Evolutionary conservation across 2,797 vertebrate species (phyloP).

Genomic region (Mus caroli): DNA sequence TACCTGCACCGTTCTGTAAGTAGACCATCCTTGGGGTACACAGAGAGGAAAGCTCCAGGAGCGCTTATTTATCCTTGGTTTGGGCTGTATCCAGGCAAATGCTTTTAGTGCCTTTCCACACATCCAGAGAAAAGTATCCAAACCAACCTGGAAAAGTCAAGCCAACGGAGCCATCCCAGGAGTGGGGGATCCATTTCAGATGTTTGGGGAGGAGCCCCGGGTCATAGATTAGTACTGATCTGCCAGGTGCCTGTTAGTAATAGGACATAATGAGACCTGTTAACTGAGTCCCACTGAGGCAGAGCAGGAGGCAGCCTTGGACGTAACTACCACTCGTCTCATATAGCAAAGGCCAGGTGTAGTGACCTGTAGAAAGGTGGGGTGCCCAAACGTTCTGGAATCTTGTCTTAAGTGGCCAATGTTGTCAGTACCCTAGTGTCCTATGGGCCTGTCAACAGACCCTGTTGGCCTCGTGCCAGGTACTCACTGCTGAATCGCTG

Average conservation of each 20-base stretch:
- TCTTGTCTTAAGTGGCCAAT: neutral
- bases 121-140: neutral
- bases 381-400: neutral
- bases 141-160: neutral
- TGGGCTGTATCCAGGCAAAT: neutral
- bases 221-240: neutral
- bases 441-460: neutral
- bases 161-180: neutral
- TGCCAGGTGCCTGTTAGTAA: neutral
- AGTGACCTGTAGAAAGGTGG: fast-evolving
- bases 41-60: neutral
- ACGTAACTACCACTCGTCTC: neutral
- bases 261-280: neutral
- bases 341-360: fast-evolving
- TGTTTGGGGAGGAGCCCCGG: neutral
- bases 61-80: neutral
- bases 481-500: neutral
- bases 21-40: neutral
- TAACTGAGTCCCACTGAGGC: fast-evolving
- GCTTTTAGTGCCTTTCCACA: neutral
- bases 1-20: neutral
- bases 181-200: neutral
- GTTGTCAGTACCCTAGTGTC: neutral
- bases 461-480: fast-evolving
- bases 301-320: neutral